These are phyloP conservation scores for Plectropomus leopardus DNA, from an alignment of 2,113 vertebrate species.

Conservation along the genomic window DNA sequence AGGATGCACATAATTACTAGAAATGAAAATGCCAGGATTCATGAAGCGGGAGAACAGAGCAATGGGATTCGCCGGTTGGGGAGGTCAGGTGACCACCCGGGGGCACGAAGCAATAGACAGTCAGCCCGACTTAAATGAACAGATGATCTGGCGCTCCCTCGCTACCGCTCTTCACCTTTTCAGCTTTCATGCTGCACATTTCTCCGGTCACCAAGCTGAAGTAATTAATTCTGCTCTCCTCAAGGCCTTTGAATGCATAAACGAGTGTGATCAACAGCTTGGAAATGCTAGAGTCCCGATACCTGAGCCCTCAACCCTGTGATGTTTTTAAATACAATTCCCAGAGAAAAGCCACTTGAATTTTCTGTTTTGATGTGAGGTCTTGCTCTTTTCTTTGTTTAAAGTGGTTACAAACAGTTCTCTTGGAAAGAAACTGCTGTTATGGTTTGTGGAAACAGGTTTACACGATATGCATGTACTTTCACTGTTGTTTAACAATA, in stretches of 20 bases:
- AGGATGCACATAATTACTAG: conserved; percentile 22
- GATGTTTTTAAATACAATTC: conserved; percentile 1
- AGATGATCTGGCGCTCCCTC: conserved; percentile 20
- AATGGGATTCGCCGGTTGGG: neutral
- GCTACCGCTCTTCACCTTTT: conserved; percentile 23
- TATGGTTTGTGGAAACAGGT: too few species aligned
- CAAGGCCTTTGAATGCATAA: conserved; percentile 38
- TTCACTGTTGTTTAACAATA: neutral
- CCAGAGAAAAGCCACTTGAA: neutral
- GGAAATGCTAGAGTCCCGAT: conserved; percentile 3
- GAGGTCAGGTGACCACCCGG: conserved; percentile 36
- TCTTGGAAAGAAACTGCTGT: neutral
- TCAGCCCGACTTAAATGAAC: conserved; percentile 3
- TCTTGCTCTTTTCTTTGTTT: neutral
- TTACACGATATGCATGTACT: neutral
- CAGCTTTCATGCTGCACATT: conserved; percentile 33
- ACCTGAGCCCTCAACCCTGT: neutral
- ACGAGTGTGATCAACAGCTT: conserved; percentile 22
- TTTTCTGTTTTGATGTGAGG: neutral
- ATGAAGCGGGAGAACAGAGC: conserved; percentile 13
- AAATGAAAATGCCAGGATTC: conserved; percentile 34
- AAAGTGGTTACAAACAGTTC: neutral
- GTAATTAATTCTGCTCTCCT: conserved; percentile 40
- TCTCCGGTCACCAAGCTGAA: conserved; percentile 34
- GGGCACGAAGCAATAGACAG: conserved; percentile 9